Evolutionary conservation across 2,888 invertebrate species (phyloP).

Genomic region (Scaptodrosophila latifasciaeformis): DNA sequence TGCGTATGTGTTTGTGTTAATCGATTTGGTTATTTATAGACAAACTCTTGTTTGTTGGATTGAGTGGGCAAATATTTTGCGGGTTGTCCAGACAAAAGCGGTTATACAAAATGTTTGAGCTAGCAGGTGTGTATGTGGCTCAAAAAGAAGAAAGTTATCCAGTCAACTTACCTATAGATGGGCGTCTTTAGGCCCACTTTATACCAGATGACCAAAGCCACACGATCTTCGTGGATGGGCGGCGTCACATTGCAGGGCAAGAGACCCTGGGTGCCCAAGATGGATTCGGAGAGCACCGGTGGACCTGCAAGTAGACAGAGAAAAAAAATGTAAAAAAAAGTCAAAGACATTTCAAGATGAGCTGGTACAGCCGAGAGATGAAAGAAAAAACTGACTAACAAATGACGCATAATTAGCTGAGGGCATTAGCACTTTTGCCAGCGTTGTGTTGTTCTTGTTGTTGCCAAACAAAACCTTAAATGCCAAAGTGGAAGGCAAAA

Average conservation of each 20-base stretch:
- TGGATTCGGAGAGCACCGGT: constrained; percentile 73
- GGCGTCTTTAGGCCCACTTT: constrained; percentile 75
- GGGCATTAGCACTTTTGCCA: constrained; percentile 58
- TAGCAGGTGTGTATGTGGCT: not conserved
- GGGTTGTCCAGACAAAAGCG: too few relatives aligned
- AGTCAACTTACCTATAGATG: constrained; percentile 73
- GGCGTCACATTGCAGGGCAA: constrained; percentile 75
- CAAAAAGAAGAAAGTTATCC: not conserved
- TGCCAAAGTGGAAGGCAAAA: constrained; percentile 19
- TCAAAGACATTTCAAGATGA: constrained; percentile 20
- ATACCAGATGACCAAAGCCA: constrained; percentile 75
- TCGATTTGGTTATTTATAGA: constrained; percentile 67
- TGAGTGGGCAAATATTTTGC: not conserved
- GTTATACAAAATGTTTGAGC: constrained; percentile 34
- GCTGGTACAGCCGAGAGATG: not conserved
- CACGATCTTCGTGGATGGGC: constrained; percentile 73
- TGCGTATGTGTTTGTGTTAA: constrained; percentile 49
- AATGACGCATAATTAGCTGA: constrained; percentile 66
- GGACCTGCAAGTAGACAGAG: constrained; percentile 67
- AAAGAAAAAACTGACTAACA: constrained; percentile 40
- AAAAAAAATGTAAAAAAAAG: constrained; percentile 22
- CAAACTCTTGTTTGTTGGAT: constrained; percentile 18
- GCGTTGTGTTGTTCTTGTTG: not conserved
- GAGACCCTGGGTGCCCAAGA: constrained; percentile 73
- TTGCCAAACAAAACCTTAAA: constrained; percentile 10